These are phyloP conservation scores for Echeneis naucrates DNA, from an alignment of 2,797 vertebrate species.

Conservation along the genomic window DNA sequence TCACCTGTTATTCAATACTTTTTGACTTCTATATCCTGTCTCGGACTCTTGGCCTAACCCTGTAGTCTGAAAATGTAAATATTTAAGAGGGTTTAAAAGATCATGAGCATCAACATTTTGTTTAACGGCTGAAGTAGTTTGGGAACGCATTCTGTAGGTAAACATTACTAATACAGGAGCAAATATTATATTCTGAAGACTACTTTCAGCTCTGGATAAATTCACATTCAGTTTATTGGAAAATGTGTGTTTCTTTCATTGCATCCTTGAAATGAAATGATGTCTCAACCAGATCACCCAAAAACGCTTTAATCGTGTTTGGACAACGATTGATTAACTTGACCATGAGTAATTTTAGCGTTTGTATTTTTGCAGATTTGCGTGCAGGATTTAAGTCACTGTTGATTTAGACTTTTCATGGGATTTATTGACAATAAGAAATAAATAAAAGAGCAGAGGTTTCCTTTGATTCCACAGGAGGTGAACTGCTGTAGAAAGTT, in stretches of 20 bases:
- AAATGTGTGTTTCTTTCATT: neutral
- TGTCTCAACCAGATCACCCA: too few species aligned
- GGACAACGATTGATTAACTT: too few species aligned
- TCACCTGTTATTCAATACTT: neutral
- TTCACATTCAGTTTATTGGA: neutral
- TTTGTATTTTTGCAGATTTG: neutral
- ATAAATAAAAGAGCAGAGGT: neutral
- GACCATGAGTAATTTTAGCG: neutral
- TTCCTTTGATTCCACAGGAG: neutral
- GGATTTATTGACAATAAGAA: slow-evolving; percentile 2
- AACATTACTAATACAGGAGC: neutral
- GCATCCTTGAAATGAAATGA: neutral
- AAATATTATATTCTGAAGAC: neutral
- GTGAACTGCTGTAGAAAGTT: neutral
- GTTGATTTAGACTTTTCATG: slow-evolving; percentile 17
- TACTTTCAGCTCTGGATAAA: neutral
- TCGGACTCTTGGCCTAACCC: neutral
- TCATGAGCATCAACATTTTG: neutral
- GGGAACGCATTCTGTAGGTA: neutral
- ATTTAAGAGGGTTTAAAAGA: neutral
- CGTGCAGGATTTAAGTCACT: too few species aligned
- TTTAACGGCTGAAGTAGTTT: neutral
- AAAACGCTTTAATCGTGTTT: too few species aligned
- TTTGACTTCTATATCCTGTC: neutral
- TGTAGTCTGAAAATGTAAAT: neutral